Evolutionary conservation across 2,113 vertebrate genomes (phyloP), one percentile per base, ranked within the genome.

Genomic region (Bombycilla garrulus): DNA sequence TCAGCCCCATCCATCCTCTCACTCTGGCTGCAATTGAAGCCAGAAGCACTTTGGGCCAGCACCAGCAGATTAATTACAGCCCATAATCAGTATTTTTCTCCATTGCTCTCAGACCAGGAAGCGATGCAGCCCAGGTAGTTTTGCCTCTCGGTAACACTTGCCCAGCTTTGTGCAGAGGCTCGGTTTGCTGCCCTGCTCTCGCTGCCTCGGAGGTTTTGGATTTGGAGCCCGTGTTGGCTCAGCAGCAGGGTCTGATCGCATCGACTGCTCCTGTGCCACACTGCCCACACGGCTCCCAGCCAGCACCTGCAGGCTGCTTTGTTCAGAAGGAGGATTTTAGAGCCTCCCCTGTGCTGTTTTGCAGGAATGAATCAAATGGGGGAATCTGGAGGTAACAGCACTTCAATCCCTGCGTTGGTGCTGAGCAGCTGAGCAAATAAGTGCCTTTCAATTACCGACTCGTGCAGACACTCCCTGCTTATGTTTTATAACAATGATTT

Each of bases 401-500:
- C 60, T 86, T 85, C 69, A 50, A 40, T 78, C 70, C 51, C 80
- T 33, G 67, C 5, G 14, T 80, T 64, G 77, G 90, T 83, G 84
- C 82, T 3, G 36, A 92, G 51, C 79, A 74, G 86, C 87, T 58
- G 67, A 93, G 91, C 91, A 86, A 94, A 64, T 79, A 88, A 95
- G 51, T 73, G 92, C 95, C 87, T 96, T 94, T 96, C 92, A 90
- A 92, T 96, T 91, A 91, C 38, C 45, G 31, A 53, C 92, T 84
- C 66, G 76, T 86, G 94, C 81, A 67, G 83, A 42, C 84, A 57
- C 90, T 94, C 71, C 76, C 82, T 42, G 82, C 95, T 86, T 76
- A 15, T 90, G 51, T 74, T 94, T 85, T 62, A 76, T 71, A 90
- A 87, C 81, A 81, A 90, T 50, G 51, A 82, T 42, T 93, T 57